phyloP scores from a whole-genome alignment of 2,113 vertebrate species.

The Oreochromis niloticus region DNA sequence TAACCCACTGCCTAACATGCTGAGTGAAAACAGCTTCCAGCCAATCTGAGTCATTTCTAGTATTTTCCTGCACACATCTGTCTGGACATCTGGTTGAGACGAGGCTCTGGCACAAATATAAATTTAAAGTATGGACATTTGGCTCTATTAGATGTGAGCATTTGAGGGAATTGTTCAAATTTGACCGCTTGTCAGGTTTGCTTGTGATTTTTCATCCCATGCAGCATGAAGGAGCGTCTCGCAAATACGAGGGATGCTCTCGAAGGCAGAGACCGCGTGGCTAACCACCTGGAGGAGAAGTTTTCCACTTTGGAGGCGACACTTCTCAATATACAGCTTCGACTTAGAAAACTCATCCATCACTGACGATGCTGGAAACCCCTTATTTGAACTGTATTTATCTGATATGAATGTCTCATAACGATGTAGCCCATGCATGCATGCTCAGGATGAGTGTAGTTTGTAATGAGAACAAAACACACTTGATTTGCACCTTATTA shows the following conservation, averaged over 20 bases:
- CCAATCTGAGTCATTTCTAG: neutral
- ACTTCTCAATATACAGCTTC: slow-evolving; percentile 57
- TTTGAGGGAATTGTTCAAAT: neutral
- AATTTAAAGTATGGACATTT: neutral
- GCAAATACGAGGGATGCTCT: slow-evolving; percentile 49
- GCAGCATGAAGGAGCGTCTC: slow-evolving; percentile 68
- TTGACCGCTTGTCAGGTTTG: neutral
- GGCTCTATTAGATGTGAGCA: neutral
- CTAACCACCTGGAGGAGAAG: slow-evolving; percentile 60
- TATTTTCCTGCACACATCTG: slow-evolving; percentile 15
- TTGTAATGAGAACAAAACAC: neutral
- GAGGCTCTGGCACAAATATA: neutral
- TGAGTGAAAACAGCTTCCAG: slow-evolving; percentile 3
- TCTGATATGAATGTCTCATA: neutral
- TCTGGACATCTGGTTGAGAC: slow-evolving; percentile 1
- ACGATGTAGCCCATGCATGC: neutral
- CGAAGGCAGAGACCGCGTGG: slow-evolving; percentile 32
- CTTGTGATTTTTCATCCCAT: neutral
- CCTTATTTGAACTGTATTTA: neutral
- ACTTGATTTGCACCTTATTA: neutral
- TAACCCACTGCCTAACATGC: neutral
- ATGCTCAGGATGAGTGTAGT: neutral
- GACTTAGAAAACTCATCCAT: slow-evolving; percentile 59
- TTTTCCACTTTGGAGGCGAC: slow-evolving; percentile 62
- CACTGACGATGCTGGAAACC: slow-evolving; percentile 16